Percentiles rank a stretch among this genome's conserved stretches.
Conservation (phyloP, 2,888 invertebrate species). For the Taphrorychus bicolor region DNA sequence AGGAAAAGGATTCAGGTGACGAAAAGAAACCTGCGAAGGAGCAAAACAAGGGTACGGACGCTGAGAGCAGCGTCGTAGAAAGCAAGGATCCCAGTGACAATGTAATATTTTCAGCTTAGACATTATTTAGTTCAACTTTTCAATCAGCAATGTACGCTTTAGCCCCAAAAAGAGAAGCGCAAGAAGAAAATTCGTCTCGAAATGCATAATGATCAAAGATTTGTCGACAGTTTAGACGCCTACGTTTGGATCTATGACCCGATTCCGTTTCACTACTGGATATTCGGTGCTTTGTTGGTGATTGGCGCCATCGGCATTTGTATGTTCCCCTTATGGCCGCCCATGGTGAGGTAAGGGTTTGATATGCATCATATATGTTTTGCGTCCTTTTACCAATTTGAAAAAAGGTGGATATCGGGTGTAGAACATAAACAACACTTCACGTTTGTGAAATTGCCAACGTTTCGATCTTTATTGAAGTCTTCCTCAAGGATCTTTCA, state of each 20-base stretch:
- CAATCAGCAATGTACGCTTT: constrained; percentile 10
- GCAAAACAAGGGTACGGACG: constrained; percentile 58
- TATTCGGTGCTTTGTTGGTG: constrained; percentile 88
- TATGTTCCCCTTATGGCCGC: constrained; percentile 99
- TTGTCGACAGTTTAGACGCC: constrained; percentile 92
- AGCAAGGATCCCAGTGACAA: constrained; percentile 55
- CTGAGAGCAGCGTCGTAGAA: constrained; percentile 65
- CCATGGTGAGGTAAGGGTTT: constrained; percentile 74
- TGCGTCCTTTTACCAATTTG: too few species aligned
- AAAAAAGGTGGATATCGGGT: too few species aligned
- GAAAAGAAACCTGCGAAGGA: constrained; percentile 65
- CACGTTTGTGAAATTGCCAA: too few species aligned
- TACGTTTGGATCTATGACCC: constrained; percentile 99
- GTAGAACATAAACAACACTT: too few species aligned
- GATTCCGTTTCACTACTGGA: constrained; percentile 92
- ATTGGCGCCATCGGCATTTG: constrained; percentile 94
- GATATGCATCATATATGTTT: too few species aligned
- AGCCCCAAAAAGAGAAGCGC: constrained; percentile 68
- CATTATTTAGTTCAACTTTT: constrained; percentile 1
- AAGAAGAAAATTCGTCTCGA: constrained; percentile 94
- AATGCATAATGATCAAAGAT: constrained; percentile 95
- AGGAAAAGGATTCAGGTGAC: constrained; percentile 47
- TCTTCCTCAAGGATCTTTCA: too few species aligned
- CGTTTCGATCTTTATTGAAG: too few species aligned
- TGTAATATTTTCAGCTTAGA: constrained; percentile 41